Conservation (phyloP, 2,888 invertebrate genomes). For the Microctonus hyperodae region DNA sequence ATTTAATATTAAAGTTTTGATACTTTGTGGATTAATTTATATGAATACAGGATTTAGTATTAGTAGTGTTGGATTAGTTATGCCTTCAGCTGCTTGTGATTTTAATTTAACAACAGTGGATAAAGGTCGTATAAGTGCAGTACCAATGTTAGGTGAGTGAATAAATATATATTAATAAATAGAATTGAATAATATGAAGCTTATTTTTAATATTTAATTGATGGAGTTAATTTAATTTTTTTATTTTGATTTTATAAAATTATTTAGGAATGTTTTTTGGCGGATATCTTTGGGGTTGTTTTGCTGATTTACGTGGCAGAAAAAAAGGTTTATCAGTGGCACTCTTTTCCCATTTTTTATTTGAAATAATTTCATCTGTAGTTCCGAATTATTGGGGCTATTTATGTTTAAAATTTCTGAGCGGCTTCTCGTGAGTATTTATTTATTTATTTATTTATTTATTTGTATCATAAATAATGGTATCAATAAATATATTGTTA, state of each 20-base stretch:
- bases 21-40: conserved; percentile 82
- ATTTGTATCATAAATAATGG: background rate
- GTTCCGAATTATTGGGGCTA: conserved; percentile 69
- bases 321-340: conserved; percentile 72
- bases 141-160: conserved; percentile 75
- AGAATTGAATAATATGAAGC: background rate
- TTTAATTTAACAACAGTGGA: conserved; percentile 79
- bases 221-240: too few species aligned
- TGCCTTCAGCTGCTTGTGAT: conserved; percentile 85
- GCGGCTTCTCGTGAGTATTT: conserved; percentile 68
- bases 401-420: conserved; percentile 70
- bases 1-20: conserved; percentile 79
- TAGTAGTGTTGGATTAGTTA: conserved; percentile 81
- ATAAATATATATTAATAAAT: conserved; percentile 49
- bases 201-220: background rate
- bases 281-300: conserved; percentile 75
- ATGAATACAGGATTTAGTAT: conserved; percentile 84
- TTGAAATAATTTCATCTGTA: conserved; percentile 68
- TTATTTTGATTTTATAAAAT: conserved; percentile 6
- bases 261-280: conserved; percentile 72
- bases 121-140: conserved; percentile 80
- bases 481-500: background rate
- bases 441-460: conserved; percentile 47
- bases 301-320: conserved; percentile 74
- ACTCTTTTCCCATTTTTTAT: conserved; percentile 67